These are phyloP conservation scores for Drosophila fungiperda DNA, from an alignment of 2,888 invertebrate genomes.

Conservation along the genomic window DNA sequence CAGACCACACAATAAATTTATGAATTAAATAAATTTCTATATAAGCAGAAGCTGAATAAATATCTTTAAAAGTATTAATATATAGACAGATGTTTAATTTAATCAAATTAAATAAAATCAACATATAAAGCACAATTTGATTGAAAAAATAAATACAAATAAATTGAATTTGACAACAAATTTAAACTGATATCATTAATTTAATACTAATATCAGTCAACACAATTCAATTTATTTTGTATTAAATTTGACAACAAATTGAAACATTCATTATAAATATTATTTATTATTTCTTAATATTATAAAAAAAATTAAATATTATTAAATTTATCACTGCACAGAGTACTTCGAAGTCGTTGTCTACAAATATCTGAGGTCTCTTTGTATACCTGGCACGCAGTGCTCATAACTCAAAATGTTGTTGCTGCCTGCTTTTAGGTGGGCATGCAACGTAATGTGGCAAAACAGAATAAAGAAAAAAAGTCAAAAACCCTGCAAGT, in stretches of 20 bases:
- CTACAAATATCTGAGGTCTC: background rate
- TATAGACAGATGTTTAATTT: background rate
- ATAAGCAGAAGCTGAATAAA: background rate
- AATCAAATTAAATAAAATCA: background rate
- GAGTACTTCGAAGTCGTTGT: constrained; percentile 12
- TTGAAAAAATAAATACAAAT: background rate
- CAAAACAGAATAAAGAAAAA: constrained; percentile 70
- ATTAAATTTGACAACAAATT: background rate
- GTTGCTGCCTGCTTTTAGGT: constrained; percentile 33
- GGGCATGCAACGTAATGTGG: constrained; percentile 63
- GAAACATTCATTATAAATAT: background rate
- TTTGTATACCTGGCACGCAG: constrained; percentile 76
- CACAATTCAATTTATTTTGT: too few species aligned
- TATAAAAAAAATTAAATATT: too few species aligned
- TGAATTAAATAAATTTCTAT: too few species aligned
- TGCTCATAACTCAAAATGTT: constrained; percentile 75
- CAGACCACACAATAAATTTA: background rate
- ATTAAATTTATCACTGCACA: background rate
- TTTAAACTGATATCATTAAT: background rate
- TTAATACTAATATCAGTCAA: background rate
- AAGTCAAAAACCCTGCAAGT: constrained; percentile 50
- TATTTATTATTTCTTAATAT: too few species aligned
- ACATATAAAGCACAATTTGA: background rate
- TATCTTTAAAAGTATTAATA: background rate
- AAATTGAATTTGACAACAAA: background rate